Percentiles rank a stretch among this genome's conserved stretches.
These are phyloP conservation scores for Drosophila bipectinata DNA, from an alignment of 1,140 invertebrate species.

Conservation along the genomic window DNA sequence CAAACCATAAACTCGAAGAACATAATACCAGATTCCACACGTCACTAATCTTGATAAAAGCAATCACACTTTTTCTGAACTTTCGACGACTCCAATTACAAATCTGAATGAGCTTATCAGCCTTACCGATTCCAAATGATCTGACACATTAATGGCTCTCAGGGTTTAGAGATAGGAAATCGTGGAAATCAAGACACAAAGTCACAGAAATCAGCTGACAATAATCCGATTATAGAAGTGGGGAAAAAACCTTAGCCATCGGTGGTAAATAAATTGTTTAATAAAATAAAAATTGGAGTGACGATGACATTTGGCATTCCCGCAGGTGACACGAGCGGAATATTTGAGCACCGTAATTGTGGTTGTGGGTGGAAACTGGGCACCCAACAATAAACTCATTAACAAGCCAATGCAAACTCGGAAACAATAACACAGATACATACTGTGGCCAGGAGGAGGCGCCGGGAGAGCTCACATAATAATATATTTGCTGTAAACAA, in stretches of 20 bases:
- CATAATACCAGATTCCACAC: background rate
- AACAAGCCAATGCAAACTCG: conserved; percentile 44
- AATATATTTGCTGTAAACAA: conserved; percentile 55
- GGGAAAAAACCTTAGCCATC: conserved; percentile 13
- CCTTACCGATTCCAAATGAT: conserved; percentile 8
- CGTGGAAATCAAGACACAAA: conserved; percentile 17
- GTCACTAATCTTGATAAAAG: conserved; percentile 14
- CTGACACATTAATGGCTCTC: conserved; percentile 35
- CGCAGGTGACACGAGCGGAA: conserved; percentile 44
- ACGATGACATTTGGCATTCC: conserved; percentile 27
- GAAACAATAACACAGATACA: conserved; percentile 42
- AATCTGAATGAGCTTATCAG: conserved; percentile 30
- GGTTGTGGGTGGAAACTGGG: conserved; percentile 6
- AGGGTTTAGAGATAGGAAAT: conserved; percentile 12
- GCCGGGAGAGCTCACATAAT: conserved; percentile 47
- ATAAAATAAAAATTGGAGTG: conserved; percentile 15
- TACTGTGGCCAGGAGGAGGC: conserved; percentile 6
- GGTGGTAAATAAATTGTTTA: conserved; percentile 10
- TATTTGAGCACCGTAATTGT: conserved; percentile 41
- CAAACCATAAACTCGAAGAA: background rate
- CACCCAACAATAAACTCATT: conserved; percentile 59
- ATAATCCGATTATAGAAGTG: conserved; percentile 12
- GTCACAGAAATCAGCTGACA: conserved; percentile 15
- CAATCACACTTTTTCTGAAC: conserved; percentile 21
- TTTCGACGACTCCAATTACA: conserved; percentile 31